phyloP scores from a whole-genome alignment of 2,888 invertebrate genomes.

The Punctoribates punctum region DNA sequence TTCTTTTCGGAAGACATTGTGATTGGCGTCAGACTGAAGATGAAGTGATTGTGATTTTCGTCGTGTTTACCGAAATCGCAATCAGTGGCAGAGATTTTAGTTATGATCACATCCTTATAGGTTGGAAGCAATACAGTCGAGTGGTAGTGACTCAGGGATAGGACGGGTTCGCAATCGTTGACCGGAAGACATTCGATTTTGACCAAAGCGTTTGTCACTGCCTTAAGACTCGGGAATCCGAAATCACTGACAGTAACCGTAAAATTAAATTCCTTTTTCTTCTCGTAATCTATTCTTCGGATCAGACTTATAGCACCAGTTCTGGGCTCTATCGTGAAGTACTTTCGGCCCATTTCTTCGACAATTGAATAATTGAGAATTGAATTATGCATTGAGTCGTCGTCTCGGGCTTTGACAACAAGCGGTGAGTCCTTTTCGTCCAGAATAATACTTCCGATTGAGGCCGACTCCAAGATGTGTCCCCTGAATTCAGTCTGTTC shows the following conservation, averaged over 20 bases:
- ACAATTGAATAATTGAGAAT: slow-evolving; percentile 78
- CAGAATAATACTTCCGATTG: slow-evolving; percentile 68
- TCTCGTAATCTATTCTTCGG: slow-evolving; percentile 75
- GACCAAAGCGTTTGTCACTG: slow-evolving; percentile 74
- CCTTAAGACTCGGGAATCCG: slow-evolving; percentile 75
- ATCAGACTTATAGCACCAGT: slow-evolving; percentile 78
- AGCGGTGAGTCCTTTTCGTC: slow-evolving; percentile 68
- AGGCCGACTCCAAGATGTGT: slow-evolving; percentile 70
- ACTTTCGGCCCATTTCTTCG: slow-evolving; percentile 70
- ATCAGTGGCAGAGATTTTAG: slow-evolving; percentile 66
- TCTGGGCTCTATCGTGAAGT: slow-evolving; percentile 78
- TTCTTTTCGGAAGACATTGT: slow-evolving; percentile 43
- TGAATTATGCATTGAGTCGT: slow-evolving; percentile 79
- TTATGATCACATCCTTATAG: slow-evolving; percentile 65
- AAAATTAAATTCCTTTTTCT: slow-evolving; percentile 66
- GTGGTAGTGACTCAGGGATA: slow-evolving; percentile 67
- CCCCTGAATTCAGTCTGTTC: slow-evolving; percentile 65
- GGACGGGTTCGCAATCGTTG: slow-evolving; percentile 84
- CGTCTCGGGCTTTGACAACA: slow-evolving; percentile 77
- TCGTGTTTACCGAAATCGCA: slow-evolving; percentile 63
- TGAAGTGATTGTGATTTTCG: slow-evolving; percentile 24
- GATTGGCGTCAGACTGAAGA: slow-evolving; percentile 30
- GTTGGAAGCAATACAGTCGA: slow-evolving; percentile 76
- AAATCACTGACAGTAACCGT: slow-evolving; percentile 78
- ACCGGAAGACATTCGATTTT: slow-evolving; percentile 72